Conservation (phyloP, 2,888 invertebrate species). For the Tetanocera ferruginea region DNA sequence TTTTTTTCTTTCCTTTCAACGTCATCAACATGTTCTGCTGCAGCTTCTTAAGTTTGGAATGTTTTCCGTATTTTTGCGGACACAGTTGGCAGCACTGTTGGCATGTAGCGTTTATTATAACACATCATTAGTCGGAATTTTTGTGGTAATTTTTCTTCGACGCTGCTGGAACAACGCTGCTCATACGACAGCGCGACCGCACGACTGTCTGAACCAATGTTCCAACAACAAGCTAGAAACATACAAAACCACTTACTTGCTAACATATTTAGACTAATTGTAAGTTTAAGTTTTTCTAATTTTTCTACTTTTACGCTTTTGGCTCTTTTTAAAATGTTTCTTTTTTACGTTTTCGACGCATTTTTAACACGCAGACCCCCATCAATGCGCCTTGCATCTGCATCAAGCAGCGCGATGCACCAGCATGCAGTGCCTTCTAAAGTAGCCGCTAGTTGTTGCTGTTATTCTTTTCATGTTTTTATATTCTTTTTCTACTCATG, state of each 20-base stretch:
- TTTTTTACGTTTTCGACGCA: not conserved
- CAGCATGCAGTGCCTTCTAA: slow-evolving; percentile 58
- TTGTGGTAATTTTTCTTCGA: slow-evolving; percentile 63
- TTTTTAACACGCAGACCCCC: not conserved
- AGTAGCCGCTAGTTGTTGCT: slow-evolving; percentile 16
- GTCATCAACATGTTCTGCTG: not conserved
- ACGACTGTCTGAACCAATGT: not conserved
- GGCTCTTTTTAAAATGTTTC: not conserved
- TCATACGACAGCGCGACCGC: not conserved
- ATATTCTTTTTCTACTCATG: not conserved
- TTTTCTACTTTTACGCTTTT: not conserved
- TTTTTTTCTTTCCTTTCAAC: not conserved
- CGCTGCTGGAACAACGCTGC: not conserved
- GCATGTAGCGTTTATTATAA: slow-evolving; percentile 53
- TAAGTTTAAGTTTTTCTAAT: not conserved
- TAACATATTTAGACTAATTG: too few species aligned
- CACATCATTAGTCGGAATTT: slow-evolving; percentile 66
- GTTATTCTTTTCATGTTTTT: not conserved
- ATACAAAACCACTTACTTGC: not conserved
- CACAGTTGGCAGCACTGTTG: slow-evolving; percentile 45
- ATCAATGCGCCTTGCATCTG: too few species aligned
- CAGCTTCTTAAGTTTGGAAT: not conserved
- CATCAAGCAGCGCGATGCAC: not conserved
- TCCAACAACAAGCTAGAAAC: not conserved
- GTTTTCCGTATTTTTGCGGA: not conserved